A percentile compares a stretch with the other conserved stretches of the same genome.
Evolutionary conservation across 2,888 invertebrate genomes (phyloP).

Genomic region (Lissocephala sabroskyi): DNA sequence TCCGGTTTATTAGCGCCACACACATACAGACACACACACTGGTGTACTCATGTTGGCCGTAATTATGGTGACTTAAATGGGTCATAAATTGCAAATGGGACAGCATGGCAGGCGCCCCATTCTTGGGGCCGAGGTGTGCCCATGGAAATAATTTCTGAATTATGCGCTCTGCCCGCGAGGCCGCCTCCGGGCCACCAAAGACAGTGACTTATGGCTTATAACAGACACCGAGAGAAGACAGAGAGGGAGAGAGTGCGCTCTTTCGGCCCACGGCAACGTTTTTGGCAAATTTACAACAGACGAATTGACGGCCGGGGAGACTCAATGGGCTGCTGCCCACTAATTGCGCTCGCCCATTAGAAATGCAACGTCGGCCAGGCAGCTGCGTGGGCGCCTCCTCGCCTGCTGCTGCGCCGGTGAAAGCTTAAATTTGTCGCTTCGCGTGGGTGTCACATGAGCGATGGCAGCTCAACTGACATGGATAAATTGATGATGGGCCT

Average conservation of each 20-base stretch:
- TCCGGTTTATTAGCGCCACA: constrained; percentile 35
- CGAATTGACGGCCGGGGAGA: too few relatives aligned
- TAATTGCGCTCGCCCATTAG: constrained; percentile 33
- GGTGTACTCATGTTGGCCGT: constrained; percentile 32
- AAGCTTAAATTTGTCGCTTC: constrained; percentile 23
- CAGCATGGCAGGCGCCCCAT: neutral
- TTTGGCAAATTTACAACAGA: constrained; percentile 32
- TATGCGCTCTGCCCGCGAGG: constrained; percentile 1
- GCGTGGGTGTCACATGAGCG: constrained; percentile 33
- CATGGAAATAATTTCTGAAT: constrained; percentile 11
- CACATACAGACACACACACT: neutral
- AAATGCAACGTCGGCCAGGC: constrained; percentile 30
- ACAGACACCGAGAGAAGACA: too few relatives aligned
- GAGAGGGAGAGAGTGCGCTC: neutral
- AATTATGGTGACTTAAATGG: constrained; percentile 69
- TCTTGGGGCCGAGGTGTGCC: constrained; percentile 5
- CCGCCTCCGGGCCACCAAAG: neutral
- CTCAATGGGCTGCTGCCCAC: constrained; percentile 16
- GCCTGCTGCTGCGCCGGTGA: too few relatives aligned
- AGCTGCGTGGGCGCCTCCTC: constrained; percentile 44
- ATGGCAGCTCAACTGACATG: constrained; percentile 29
- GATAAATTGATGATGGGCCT: constrained; percentile 33
- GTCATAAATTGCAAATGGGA: constrained; percentile 57
- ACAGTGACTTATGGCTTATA: constrained; percentile 20
- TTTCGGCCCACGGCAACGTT: constrained; percentile 1